phyloP scores from a whole-genome alignment of 37 sponge, comb jelly and placozoan genomes.

The Chondrilla cf. caribensis region DNA sequence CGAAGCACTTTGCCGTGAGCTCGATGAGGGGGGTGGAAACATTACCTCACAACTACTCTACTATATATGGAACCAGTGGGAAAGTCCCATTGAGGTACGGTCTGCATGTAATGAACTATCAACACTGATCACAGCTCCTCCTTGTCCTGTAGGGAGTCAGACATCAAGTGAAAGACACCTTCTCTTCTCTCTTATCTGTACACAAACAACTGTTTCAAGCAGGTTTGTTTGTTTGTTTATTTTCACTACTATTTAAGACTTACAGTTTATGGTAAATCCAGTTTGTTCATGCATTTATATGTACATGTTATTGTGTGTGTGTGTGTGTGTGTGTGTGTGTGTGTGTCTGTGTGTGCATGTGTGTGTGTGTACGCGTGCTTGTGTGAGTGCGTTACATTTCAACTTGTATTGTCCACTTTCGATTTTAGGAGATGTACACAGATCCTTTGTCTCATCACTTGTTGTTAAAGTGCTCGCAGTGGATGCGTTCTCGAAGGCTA shows the following conservation, averaged over 20 bases:
- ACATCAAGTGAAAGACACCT: slow-evolving; percentile 47
- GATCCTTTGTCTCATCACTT: not conserved
- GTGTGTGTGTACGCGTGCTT: no score
- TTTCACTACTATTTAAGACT: no score
- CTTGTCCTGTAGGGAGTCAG: slow-evolving; percentile 38
- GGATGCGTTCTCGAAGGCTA: not conserved
- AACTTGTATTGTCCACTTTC: not conserved
- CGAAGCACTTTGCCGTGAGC: no score
- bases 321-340: no score
- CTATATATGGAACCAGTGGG: slow-evolving; percentile 75
- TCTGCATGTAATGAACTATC: not conserved
- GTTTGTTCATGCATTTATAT: no score
- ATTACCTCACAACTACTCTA: slow-evolving; percentile 16
- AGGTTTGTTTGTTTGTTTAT: slow-evolving; percentile 7
- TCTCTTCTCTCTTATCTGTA: slow-evolving; percentile 36
- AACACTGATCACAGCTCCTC: not conserved
- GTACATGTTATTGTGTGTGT: no score
- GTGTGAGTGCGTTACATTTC: no score
- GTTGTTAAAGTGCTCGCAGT: not conserved
- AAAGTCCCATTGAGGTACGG: slow-evolving; percentile 67
- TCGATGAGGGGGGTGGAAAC: slow-evolving; percentile 2
- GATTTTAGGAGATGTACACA: not conserved
- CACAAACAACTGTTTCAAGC: slow-evolving; percentile 25
- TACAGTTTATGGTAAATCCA: no score
- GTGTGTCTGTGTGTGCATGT: no score